Conservation (phyloP, 2,888 invertebrate genomes). For the Ferrisia virgata region DNA sequence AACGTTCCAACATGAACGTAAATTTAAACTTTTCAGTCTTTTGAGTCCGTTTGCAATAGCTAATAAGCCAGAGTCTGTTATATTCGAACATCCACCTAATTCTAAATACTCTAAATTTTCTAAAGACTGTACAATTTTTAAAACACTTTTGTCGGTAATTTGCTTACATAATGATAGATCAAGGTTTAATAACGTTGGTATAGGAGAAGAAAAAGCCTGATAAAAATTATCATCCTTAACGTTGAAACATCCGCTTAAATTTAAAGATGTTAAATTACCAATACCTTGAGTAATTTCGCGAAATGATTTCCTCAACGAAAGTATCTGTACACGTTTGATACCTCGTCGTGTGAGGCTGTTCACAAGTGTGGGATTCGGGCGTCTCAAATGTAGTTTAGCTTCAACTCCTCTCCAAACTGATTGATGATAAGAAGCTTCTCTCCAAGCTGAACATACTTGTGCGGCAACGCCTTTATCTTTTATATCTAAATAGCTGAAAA, state of each 20-base stretch:
- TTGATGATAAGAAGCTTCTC: slow-evolving; percentile 87
- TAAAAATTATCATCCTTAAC: slow-evolving; percentile 79
- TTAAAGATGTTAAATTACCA: slow-evolving; percentile 80
- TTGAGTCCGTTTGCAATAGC: slow-evolving; percentile 84
- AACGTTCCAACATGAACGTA: slow-evolving; percentile 89
- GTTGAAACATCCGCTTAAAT: slow-evolving; percentile 90
- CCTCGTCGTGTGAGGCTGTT: slow-evolving; percentile 81
- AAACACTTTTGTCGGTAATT: slow-evolving; percentile 85
- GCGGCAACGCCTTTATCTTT: slow-evolving; percentile 85
- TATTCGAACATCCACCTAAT: slow-evolving; percentile 86
- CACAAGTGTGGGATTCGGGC: slow-evolving; percentile 72
- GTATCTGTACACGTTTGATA: slow-evolving; percentile 81
- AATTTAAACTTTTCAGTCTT: slow-evolving; percentile 76
- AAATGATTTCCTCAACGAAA: slow-evolving; percentile 77
- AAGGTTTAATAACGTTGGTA: slow-evolving; percentile 73
- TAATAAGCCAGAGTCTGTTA: slow-evolving; percentile 83
- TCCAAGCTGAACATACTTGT: slow-evolving; percentile 84
- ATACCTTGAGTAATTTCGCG: slow-evolving; percentile 82
- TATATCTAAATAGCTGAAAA: slow-evolving; percentile 85
- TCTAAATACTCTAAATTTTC: slow-evolving; percentile 84
- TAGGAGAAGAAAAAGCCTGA: slow-evolving; percentile 74
- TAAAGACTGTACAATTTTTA: slow-evolving; percentile 77
- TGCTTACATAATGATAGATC: slow-evolving; percentile 92
- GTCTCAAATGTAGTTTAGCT: slow-evolving; percentile 81
- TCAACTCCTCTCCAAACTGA: slow-evolving; percentile 93